Evolutionary conservation across 2,113 vertebrate genomes (phyloP), one percentile per base, ranked within the genome.

Genomic region (Elaphurus davidianus): DNA sequence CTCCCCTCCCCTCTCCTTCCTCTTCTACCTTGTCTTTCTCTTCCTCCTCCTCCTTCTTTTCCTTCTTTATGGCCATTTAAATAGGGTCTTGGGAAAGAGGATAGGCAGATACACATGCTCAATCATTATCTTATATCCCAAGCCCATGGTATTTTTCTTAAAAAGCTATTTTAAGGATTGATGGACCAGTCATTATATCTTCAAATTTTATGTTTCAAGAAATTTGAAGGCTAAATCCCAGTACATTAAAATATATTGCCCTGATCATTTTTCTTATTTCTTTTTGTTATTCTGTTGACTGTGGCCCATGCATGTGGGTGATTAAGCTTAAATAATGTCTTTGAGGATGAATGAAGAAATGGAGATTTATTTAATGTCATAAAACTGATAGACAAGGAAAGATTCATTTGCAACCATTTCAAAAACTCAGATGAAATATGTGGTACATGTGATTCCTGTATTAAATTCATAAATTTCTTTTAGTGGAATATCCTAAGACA

Each of bases 281-380:
- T 64, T 90, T 93, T 89, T 94, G 45, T 87, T 91, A 55, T 50
- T 71, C 19, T 83, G 16, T 92, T 71, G 45, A 90, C 36, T 30
- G 8, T 94, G 62, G 84, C 50, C 96, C 36, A 6, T 71, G 25
- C 40, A 78, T 62, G 1, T 45, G 8, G 55, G 71, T 52, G 30
- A 74, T 92, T 90, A 95, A 92, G 23, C 23, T 93, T 95, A 95
- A 96, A 52, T n/a, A 11, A 5, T 87, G 13, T 52, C 50, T 91
- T 97, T 71, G 84, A 93, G 55, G 33, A 64, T 79, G 81, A 84
- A 52, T 57, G 62, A 94, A 79, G 43, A 91, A 89, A 92, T 62
- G 82, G 57, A 90, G 28, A 91, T 92, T 97, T 96, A 60, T 84
- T 79, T 88, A 95, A 82, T 81, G 55, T 23, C 79, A 67, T 36